Conservation (phyloP, 2,888 invertebrate species). For the Prosapia bicincta region DNA sequence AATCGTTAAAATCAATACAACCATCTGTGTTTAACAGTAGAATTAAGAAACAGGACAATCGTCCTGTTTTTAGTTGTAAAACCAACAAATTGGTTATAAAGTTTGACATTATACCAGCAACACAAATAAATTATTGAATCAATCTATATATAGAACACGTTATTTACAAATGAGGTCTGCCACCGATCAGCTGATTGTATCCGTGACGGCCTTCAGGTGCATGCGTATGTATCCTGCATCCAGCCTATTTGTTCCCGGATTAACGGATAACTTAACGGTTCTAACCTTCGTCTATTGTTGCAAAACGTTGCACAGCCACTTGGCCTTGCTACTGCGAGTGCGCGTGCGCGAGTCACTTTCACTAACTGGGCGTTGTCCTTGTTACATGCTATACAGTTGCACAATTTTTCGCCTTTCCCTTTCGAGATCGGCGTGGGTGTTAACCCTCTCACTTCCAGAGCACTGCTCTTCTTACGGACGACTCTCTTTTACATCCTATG, state of each 20-base stretch:
- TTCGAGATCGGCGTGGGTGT: not conserved
- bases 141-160: too few relatives aligned
- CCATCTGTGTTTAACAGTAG: too few relatives aligned
- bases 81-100: too few relatives aligned
- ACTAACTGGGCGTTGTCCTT: not conserved
- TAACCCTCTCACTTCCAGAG: not conserved
- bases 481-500: too few relatives aligned
- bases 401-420: not conserved
- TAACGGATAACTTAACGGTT: not conserved
- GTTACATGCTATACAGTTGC: not conserved
- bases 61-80: too few relatives aligned
- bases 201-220: not conserved
- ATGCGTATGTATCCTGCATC: not conserved
- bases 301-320: not conserved
- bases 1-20: too few relatives aligned
- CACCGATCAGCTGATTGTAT: too few relatives aligned
- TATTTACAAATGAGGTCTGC: too few relatives aligned
- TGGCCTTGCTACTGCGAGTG: not conserved
- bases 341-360: constrained; percentile 2
- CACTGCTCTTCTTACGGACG: too few relatives aligned
- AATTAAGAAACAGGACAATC: too few relatives aligned
- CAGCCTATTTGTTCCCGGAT: not conserved
- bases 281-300: not conserved
- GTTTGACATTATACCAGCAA: too few relatives aligned
- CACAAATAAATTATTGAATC: too few relatives aligned